These are phyloP conservation scores for Oreohelix idahoensis DNA, from an alignment of 1,140 invertebrate genomes.

Conservation along the genomic window DNA sequence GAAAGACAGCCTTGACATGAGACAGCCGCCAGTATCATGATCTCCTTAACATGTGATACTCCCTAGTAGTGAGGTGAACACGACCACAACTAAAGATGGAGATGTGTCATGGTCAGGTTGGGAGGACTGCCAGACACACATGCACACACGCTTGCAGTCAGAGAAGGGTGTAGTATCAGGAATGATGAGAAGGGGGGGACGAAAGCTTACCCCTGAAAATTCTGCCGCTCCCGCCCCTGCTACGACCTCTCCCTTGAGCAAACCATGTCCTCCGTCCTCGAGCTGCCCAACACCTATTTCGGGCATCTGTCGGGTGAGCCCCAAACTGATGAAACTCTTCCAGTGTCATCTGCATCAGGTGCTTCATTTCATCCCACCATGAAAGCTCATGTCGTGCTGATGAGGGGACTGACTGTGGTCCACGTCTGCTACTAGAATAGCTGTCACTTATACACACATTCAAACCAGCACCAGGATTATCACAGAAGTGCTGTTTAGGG, in stretches of 20 bases:
- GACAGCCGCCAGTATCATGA: not conserved
- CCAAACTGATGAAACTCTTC: slow-evolving; percentile 37
- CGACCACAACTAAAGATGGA: not conserved
- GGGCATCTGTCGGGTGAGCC: slow-evolving; percentile 16
- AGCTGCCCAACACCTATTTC: slow-evolving; percentile 18
- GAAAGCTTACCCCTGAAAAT: slow-evolving; percentile 38
- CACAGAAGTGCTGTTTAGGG: slow-evolving; percentile 20
- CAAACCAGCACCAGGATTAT: slow-evolving; percentile 25
- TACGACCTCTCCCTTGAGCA: slow-evolving; percentile 44
- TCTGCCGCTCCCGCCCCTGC: slow-evolving; percentile 49
- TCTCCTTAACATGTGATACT: not conserved
- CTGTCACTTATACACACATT: slow-evolving; percentile 41
- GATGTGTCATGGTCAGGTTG: not conserved
- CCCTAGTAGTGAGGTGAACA: not conserved
- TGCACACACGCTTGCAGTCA: slow-evolving; percentile 31
- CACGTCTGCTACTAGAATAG: not conserved
- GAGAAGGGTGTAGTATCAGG: not conserved
- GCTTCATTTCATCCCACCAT: slow-evolving; percentile 39
- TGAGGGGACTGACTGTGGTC: not conserved
- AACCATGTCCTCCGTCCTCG: slow-evolving; percentile 24
- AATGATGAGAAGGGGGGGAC: slow-evolving; percentile 23
- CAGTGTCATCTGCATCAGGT: slow-evolving; percentile 38
- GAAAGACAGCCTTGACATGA: not conserved
- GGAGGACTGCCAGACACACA: slow-evolving; percentile 16
- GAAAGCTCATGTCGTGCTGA: slow-evolving; percentile 14